Evolutionary conservation across 2,888 invertebrate genomes (phyloP).

Genomic region (Noctua fimbriata): DNA sequence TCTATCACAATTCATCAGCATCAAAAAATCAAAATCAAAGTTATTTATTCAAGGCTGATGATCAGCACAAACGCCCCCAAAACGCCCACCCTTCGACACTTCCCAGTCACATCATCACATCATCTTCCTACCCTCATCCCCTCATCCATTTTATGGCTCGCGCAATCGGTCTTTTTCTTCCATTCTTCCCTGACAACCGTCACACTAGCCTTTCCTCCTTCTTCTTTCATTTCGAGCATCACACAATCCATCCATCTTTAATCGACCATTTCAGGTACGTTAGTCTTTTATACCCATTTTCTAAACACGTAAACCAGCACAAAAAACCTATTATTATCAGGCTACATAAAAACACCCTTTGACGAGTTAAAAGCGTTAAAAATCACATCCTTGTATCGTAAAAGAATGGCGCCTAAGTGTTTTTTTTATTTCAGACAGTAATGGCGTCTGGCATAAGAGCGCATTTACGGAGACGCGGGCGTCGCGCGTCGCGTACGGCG

Average conservation of each 20-base stretch:
- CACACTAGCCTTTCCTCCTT: background rate
- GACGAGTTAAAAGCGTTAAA: constrained; percentile 54
- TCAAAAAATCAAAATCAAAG: no score
- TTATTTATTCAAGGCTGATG: no score
- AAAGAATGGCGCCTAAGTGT: constrained; percentile 68
- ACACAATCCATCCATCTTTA: background rate
- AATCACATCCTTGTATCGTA: constrained; percentile 50
- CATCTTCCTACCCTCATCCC: background rate
- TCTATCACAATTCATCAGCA: no score
- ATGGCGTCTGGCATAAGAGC: constrained; percentile 64
- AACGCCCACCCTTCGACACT: no score
- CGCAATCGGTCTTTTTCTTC: background rate
- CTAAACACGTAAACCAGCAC: constrained; percentile 5
- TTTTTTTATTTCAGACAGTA: constrained; percentile 69
- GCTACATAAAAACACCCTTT: constrained; percentile 43
- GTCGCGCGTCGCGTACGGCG: no score
- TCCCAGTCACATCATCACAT: no score
- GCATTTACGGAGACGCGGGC: no score
- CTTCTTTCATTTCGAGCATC: background rate
- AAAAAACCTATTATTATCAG: constrained; percentile 27
- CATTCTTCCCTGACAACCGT: background rate
- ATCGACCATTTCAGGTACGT: background rate
- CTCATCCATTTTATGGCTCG: background rate
- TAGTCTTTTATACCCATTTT: constrained; percentile 6
- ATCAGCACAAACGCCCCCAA: no score